phyloP scores from a whole-genome alignment of 2,113 vertebrate genomes.

The Gorsachius goisagi region DNA sequence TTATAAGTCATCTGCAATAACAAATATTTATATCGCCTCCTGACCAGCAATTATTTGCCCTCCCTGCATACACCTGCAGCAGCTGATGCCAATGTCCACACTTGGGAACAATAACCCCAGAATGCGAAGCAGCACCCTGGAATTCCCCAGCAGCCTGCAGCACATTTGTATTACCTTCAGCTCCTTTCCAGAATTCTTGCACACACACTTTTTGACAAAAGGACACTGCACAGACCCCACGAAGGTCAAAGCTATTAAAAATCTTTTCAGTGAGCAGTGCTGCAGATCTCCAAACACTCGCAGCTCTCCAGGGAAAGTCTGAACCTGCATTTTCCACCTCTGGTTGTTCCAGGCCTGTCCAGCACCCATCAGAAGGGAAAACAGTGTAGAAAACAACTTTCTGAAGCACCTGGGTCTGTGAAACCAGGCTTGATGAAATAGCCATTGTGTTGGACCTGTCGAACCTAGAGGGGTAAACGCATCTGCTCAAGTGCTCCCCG shows the following conservation, averaged over 20 bases:
- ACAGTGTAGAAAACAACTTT: background rate
- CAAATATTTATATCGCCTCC: conserved; percentile 30
- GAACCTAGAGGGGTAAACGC: background rate
- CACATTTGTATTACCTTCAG: background rate
- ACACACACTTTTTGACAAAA: conserved; percentile 22
- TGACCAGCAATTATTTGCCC: background rate
- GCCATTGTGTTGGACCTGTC: background rate
- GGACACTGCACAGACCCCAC: background rate
- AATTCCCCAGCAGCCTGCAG: background rate
- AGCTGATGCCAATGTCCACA: background rate
- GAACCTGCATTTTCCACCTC: conserved; percentile 5
- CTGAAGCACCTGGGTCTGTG: background rate
- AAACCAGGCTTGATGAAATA: background rate
- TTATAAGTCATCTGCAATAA: conserved; percentile 26
- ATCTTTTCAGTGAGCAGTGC: conserved; percentile 18
- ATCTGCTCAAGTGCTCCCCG: background rate
- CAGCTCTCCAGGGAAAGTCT: background rate
- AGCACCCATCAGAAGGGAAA: background rate
- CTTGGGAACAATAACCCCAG: background rate
- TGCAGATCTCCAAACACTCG: background rate
- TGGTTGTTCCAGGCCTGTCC: background rate
- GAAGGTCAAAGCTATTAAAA: conserved; percentile 60
- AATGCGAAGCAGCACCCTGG: background rate
- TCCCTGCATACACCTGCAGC: background rate
- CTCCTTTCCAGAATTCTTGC: conserved; percentile 1